phyloP scores from a whole-genome alignment of 2,113 vertebrate genomes.

The Ibidorhyncha struthersii region DNA sequence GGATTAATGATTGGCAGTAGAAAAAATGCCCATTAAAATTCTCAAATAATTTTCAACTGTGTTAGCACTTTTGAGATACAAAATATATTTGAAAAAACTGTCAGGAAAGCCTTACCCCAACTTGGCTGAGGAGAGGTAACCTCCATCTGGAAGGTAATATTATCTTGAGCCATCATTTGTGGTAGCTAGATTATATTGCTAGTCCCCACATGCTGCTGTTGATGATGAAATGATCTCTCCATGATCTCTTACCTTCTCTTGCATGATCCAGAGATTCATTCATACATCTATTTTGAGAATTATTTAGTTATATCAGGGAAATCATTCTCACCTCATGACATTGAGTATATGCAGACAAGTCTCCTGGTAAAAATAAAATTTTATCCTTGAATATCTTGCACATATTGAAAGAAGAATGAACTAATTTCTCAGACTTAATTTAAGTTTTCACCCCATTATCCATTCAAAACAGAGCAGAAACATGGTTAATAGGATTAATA shows the following conservation, averaged over 20 bases:
- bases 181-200: neutral
- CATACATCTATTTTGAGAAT: neutral
- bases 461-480: neutral
- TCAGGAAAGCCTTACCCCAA: neutral
- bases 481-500: neutral
- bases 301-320: neutral
- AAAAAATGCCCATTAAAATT: neutral
- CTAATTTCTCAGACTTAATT: neutral
- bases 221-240: neutral
- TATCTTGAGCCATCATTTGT: neutral
- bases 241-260: neutral
- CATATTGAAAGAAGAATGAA: neutral
- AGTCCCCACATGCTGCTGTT: fast-evolving
- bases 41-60: neutral
- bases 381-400: neutral
- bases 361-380: neutral
- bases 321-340: neutral
- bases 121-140: neutral
- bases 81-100: neutral
- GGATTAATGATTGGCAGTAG: neutral
- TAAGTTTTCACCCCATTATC: neutral
- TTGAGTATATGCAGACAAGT: neutral
- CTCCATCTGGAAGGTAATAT: neutral
- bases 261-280: neutral
- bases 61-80: neutral